phyloP scores from a whole-genome alignment of 2,888 invertebrate genomes.

The Campaea margaritaria region DNA sequence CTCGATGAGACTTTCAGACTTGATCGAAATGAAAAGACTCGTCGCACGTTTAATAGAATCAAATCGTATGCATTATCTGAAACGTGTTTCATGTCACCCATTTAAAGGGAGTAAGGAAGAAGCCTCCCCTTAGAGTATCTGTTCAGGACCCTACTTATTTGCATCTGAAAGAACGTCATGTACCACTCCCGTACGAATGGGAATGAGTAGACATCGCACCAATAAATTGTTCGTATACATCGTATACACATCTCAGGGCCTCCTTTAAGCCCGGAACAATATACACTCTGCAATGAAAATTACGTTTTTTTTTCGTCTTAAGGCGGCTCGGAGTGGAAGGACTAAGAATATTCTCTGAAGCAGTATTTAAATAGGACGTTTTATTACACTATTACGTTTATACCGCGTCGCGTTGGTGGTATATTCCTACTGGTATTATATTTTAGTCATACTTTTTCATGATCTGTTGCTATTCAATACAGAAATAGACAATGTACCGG shows the following conservation, averaged over 20 bases:
- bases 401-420: neutral
- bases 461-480: too few species aligned
- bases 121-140: conserved; percentile 31
- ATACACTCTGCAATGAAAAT: conserved; percentile 16
- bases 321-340: too few species aligned
- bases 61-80: conserved; percentile 74
- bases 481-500: too few species aligned
- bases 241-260: conserved; percentile 26
- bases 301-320: too few species aligned
- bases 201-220: conserved; percentile 51
- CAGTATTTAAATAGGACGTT: conserved; percentile 6
- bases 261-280: conserved; percentile 48
- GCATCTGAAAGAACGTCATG: conserved; percentile 71
- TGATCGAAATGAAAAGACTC: conserved; percentile 38
- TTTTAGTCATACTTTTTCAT: too few species aligned
- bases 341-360: conserved; percentile 1
- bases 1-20: conserved; percentile 31
- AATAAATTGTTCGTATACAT: conserved; percentile 32
- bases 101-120: conserved; percentile 43
- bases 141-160: conserved; percentile 58
- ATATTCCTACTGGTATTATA: too few species aligned
- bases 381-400: neutral
- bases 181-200: conserved; percentile 53
- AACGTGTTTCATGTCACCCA: conserved; percentile 69
- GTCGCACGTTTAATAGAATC: conserved; percentile 60